Evolutionary conservation across 2,888 invertebrate species (phyloP).

Genomic region (Seira sanloemensis): DNA sequence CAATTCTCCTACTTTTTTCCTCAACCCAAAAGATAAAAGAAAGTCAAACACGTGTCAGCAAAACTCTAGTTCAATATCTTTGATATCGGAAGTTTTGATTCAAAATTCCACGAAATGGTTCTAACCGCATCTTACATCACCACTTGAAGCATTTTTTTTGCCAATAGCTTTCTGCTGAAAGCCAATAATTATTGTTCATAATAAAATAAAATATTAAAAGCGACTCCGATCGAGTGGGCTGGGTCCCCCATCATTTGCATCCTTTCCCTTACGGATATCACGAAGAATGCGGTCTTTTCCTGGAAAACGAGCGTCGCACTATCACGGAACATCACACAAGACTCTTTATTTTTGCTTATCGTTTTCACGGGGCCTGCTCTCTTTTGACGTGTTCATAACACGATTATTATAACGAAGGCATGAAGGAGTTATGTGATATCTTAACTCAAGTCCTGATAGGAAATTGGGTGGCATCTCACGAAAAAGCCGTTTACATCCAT

Average conservation of each 20-base stretch:
- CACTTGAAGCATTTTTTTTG: too few relatives aligned
- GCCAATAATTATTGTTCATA: not conserved
- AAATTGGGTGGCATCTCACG: constrained; percentile 42
- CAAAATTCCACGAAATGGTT: not conserved
- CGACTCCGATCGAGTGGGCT: not conserved
- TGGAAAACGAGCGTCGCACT: not conserved
- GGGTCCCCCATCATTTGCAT: not conserved
- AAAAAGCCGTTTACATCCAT: not conserved
- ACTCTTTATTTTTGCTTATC: not conserved
- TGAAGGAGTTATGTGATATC: not conserved
- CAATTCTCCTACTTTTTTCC: too few relatives aligned
- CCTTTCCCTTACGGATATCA: not conserved
- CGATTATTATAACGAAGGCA: not conserved
- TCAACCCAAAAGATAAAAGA: not conserved
- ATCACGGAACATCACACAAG: not conserved
- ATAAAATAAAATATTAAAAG: not conserved
- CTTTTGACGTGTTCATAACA: not conserved
- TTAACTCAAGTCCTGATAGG: constrained; percentile 23
- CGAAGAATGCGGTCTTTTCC: not conserved
- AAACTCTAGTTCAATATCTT: not conserved
- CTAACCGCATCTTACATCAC: not conserved
- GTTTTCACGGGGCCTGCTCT: not conserved
- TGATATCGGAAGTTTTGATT: not conserved
- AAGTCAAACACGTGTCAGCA: not conserved
- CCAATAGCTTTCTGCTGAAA: too few relatives aligned